Percentiles rank a stretch among this genome's conserved stretches.
phyloP scores from a whole-genome alignment of 2,797 vertebrate genomes.

The Hippoglossus hippoglossus region DNA sequence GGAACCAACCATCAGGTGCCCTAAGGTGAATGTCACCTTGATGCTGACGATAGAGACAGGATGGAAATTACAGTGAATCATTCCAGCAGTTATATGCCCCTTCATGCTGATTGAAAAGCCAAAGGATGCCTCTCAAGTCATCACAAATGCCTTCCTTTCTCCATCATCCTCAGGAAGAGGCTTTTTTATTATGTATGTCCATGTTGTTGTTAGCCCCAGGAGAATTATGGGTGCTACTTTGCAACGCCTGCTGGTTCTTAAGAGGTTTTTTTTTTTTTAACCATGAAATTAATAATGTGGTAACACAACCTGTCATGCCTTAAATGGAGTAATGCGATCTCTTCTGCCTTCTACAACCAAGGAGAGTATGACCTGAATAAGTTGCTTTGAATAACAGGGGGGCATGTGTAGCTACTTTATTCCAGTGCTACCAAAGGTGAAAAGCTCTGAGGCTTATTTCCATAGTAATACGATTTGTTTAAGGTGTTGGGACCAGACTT shows the following conservation, averaged over 20 bases:
- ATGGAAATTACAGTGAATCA: conserved; percentile 63
- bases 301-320: neutral
- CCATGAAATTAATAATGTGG: too few relatives aligned
- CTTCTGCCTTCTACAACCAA: neutral
- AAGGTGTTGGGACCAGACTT: too few relatives aligned
- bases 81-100: conserved; percentile 44
- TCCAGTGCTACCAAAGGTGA: too few relatives aligned
- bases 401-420: too few relatives aligned
- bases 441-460: too few relatives aligned
- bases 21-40: conserved; percentile 41
- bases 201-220: neutral
- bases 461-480: too few relatives aligned
- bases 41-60: conserved; percentile 12
- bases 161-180: conserved; percentile 32
- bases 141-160: neutral
- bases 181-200: neutral
- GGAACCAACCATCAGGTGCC: conserved; percentile 25
- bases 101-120: conserved; percentile 74
- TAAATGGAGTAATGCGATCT: too few relatives aligned
- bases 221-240: neutral
- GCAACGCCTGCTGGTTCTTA: neutral
- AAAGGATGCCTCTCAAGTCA: conserved; percentile 45
- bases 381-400: too few relatives aligned
- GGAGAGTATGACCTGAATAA: too few relatives aligned
- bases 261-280: too few relatives aligned